Percentiles rank a stretch among this genome's conserved stretches.
These are phyloP conservation scores for Actenoides lindsayi DNA, from an alignment of 2,113 vertebrate genomes.

Conservation along the genomic window DNA sequence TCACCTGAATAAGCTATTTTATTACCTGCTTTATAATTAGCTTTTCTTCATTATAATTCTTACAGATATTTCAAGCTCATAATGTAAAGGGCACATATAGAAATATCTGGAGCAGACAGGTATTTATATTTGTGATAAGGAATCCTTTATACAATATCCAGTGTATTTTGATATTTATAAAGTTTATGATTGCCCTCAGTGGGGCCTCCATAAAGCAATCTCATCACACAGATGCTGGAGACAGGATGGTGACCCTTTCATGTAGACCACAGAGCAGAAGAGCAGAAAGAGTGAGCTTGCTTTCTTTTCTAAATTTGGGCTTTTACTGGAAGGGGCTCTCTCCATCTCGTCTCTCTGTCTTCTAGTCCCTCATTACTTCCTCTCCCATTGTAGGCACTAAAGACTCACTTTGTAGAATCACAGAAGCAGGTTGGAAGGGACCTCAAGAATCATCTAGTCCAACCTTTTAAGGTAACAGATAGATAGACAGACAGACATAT, in stretches of 20 bases:
- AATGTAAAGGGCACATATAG: conserved; percentile 19
- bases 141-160: not conserved
- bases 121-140: not conserved
- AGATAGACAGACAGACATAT: too few relatives aligned
- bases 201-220: not conserved
- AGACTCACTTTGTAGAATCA: not conserved
- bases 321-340: not conserved
- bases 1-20: conserved; percentile 77
- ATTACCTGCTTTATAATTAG: conserved; percentile 73
- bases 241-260: not conserved
- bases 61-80: conserved; percentile 48
- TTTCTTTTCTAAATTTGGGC: not conserved
- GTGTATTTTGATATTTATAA: not conserved
- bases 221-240: fast-evolving
- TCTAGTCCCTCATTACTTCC: not conserved
- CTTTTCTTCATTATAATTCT: conserved; percentile 61
- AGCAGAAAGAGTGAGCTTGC: not conserved
- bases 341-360: not conserved
- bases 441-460: too few relatives aligned
- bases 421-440: too few relatives aligned
- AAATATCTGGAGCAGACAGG: not conserved
- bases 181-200: not conserved
- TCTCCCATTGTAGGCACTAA: fast-evolving
- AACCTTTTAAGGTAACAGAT: too few relatives aligned
- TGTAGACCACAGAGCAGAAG: not conserved